A percentile compares a stretch with the other conserved stretches of the same genome.
These are phyloP conservation scores for Meriones unguiculatus DNA, from an alignment of 2,113 vertebrate species.

Conservation along the genomic window DNA sequence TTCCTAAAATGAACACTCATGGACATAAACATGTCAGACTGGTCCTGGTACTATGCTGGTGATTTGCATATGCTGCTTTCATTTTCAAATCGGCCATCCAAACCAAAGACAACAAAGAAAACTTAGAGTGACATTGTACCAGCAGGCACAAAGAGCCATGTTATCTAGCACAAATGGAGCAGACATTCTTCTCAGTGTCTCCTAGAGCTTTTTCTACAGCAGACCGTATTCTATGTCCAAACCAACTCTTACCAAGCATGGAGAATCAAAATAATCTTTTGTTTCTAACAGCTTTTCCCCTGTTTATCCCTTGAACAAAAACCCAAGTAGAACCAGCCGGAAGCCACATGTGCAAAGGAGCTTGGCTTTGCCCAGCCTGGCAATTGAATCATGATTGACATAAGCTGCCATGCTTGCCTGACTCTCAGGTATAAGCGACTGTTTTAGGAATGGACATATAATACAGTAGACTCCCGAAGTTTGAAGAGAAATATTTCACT, in stretches of 20 bases:
- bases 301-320: constrained; percentile 37
- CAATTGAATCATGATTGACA: constrained; percentile 33
- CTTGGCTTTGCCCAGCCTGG: not conserved
- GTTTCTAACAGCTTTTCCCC: not conserved
- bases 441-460: not conserved
- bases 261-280: not conserved
- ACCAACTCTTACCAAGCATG: not conserved
- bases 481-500: not conserved
- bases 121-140: no score
- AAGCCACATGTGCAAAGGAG: not conserved
- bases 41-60: not conserved
- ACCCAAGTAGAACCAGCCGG: not conserved
- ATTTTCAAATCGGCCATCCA: not conserved
- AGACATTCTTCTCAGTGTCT: not conserved
- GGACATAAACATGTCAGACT: not conserved
- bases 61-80: not conserved
- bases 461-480: not conserved
- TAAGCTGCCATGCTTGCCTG: not conserved
- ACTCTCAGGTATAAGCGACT: not conserved
- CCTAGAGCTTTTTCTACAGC: not conserved
- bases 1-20: not conserved
- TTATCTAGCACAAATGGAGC: not conserved
- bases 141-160: not conserved
- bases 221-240: not conserved
- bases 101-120: not conserved